Evolutionary conservation across 64 coral and sea anemone genomes (phyloP), one percentile per base, ranked within the genome.

Genomic region (Anthopleura sola): DNA sequence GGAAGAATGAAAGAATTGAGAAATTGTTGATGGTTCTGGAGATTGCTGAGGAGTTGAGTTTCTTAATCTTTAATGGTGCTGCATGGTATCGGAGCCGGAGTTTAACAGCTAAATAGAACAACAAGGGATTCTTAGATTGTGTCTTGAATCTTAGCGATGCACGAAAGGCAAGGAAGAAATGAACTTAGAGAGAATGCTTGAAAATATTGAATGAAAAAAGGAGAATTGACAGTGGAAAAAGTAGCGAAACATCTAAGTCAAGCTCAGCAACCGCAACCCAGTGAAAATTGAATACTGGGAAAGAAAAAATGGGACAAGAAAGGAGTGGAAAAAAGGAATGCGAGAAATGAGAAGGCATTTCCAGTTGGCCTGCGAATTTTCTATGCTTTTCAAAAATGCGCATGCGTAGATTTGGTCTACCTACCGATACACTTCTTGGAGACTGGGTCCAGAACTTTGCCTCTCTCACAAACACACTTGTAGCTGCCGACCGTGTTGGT

Each of bases 401-500:
- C 55, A 62, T 26, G 58, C 58, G 58, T 62, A 20, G 58, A 62
- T 62, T 0, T 34, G 9, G 37, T 38, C 17, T 83, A 83, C 89
- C 64, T 91, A 91, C 89, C 58, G 75, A 91, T 75, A 26, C 89
- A 91, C n/a, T 58, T 84, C 14, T 38, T 91, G 24, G 26, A 55
- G 16, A 55, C 84, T 16, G 38, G 24, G 38, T 82, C 85, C 0
- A 86, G 75, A 11, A 34, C 78, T 2, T 71, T 84, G 62, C 89
- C 92, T 0, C 37, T 37, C 6, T 49, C 75, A 60, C 92, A 94
- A 13, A 85, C 92, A 55, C 92, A 94, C 39, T 50, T 81, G 46
- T 83, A 94, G 78, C 92, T 87, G 71, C 92, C 92, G 78, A 90
- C 75, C 0, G 87, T 86, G 83, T 94, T 94, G 2, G 82, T 82